Evolutionary conservation across 2,797 vertebrate genomes (phyloP), one percentile per base, ranked within the genome.

Genomic region (Rousettus madagascariensis): DNA sequence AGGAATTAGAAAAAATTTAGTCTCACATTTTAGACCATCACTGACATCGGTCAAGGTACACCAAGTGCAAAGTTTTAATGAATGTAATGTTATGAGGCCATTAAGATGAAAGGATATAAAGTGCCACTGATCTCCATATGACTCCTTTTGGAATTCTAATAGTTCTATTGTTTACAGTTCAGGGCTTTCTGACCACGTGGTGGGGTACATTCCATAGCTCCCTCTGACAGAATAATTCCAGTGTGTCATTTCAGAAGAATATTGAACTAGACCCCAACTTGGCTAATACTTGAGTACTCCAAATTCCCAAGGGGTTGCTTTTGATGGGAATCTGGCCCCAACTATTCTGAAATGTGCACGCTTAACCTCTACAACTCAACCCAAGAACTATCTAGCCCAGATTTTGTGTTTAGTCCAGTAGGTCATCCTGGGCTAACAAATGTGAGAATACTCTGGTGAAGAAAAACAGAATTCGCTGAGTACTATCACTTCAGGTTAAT

Each of bases 1-100:
- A 91, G 78, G 91, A 97, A 98, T 97, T 97, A 97, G 93, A 96
- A 98, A 97, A 72, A 66, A 97, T 91, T 97, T 96, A 49, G 95
- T 75, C 82, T 63, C 96, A 90, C 63, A 92, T 96, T 96, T 97
- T 53, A 96, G 95, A 80, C 74, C 88, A 91, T 96, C 96, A 68
- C 33, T 96, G 88, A 96, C 89, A 96, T n/a, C 55, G 95, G 61
- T 80, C 49, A 38, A 96, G 95, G 46, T 80, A 78, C 43, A 94
- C 77, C 7, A 71, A 97, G 92, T 57, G 2, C 0, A 91, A 65
- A 36, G 33, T 13, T 71, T 65, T 79, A n/a, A 79, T 93, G 89
- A 97, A 90, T 61, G 68, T n/a, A 84, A 28, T 66, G 38, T 89
- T 96, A 72, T 6, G 41, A 84, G 36, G 61, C 66, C 84, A 57